Evolutionary conservation across 2,797 vertebrate species (phyloP).

Genomic region (Eurystomus glaucurus): DNA sequence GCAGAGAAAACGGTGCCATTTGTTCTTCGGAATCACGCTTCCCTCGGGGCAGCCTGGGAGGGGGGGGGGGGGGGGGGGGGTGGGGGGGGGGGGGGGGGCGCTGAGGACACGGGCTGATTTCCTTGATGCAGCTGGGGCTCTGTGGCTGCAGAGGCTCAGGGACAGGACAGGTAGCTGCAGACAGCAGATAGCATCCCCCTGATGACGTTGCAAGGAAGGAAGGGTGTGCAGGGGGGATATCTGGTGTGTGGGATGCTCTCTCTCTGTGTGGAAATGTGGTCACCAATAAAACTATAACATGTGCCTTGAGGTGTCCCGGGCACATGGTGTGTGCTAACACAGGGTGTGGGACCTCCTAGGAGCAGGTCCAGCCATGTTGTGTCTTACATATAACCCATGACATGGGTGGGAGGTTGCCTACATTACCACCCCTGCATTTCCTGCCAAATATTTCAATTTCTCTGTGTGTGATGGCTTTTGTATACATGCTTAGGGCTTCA

Average conservation of each 20-base stretch:
- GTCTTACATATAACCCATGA: rapidly evolving
- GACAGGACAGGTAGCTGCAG: background rate
- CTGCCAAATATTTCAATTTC: background rate
- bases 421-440: background rate
- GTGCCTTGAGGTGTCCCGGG: rapidly evolving
- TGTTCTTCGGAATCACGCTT: constrained; percentile 47
- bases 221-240: background rate
- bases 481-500: rapidly evolving
- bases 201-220: background rate
- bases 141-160: rapidly evolving
- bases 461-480: background rate
- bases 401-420: background rate
- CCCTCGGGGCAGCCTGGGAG: background rate
- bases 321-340: rapidly evolving
- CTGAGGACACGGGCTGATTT: background rate
- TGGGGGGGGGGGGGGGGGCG: background rate
- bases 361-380: rapidly evolving
- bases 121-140: background rate
- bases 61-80: background rate
- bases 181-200: background rate
- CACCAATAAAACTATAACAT: rapidly evolving
- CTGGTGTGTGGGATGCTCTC: background rate
- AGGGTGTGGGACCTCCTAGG: background rate
- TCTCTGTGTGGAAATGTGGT: background rate
- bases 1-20: constrained; percentile 58